Evolutionary conservation across 2,888 invertebrate species (phyloP), one percentile per base, ranked within the genome.

Genomic region (Mystacides longicornis): DNA sequence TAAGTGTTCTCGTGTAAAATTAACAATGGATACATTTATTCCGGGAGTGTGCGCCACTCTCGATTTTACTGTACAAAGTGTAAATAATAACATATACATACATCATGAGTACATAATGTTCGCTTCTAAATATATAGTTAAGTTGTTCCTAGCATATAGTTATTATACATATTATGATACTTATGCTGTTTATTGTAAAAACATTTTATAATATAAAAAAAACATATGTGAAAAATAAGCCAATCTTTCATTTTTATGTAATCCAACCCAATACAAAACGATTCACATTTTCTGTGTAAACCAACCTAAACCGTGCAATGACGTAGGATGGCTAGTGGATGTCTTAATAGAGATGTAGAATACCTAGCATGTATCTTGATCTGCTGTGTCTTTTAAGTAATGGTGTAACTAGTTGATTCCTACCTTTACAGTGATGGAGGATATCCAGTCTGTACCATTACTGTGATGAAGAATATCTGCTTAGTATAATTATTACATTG

Each of bases 161-260:
- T 76, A 76, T 72, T 76, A 76, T 72, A n/a, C n/a, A n/a, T n/a
- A 75, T 74, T 75, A 76, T 74, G 74, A 77, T 77, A 77, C 77
- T 77, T 77, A 77, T 77, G 75, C 74, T 77, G 77, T 77, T 77
- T 76, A 77, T 73, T 76, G 77, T 77, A 77, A 77, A 77, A 77
- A 77, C 77, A 77, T 77, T 77, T 77, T 77, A 77, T 77, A 77
- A 77, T 77, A 77, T 77, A 77, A 77, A 37, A 56, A n/a, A n/a
- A n/a, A n/a, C n/a, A 49, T 51, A 54, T 57, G 57, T 57, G 51
- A 57, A 57, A 20, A 45, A 48, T 23, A 23, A 5, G 14, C n/a
- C 21, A 16, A 3, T 23, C 49, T 49, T 49, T 49, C 49, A 49
- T 49, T 49, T 27, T 14, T 14, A 9, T 46, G 5, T 43, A 5